These are phyloP conservation scores for Eulemur macaco DNA, from an alignment of 2,113 vertebrate genomes.

Conservation along the genomic window DNA sequence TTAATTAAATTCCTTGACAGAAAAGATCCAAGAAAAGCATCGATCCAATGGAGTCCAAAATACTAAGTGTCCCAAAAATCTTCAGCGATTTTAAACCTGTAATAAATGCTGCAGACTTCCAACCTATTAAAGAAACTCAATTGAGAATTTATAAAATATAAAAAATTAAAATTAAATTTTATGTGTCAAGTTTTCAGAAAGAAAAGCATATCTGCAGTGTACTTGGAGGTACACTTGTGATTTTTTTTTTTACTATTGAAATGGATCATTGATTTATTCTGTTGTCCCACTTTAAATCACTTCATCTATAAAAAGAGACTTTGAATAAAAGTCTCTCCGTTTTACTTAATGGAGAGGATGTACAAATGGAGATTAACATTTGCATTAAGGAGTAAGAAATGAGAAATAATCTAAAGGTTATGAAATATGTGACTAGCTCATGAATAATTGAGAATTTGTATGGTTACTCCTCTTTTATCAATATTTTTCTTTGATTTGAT, in stretches of 20 bases:
- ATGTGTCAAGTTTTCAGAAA: neutral
- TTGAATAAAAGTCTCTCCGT: neutral
- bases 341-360: neutral
- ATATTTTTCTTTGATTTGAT: neutral
- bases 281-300: neutral
- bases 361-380: neutral
- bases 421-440: neutral
- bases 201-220: neutral
- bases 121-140: neutral
- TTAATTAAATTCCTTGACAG: neutral
- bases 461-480: neutral
- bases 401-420: neutral
- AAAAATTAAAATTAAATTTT: neutral
- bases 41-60: rapidly evolving
- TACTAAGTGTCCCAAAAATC: neutral
- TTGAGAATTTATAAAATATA: neutral
- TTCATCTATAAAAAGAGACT: neutral
- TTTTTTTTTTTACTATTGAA: neutral
- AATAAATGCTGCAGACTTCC: neutral
- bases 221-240: neutral
- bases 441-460: neutral
- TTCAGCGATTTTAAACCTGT: neutral
- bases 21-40: neutral
- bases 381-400: neutral
- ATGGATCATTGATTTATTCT: neutral